These are phyloP conservation scores for Drosophila hamatofila DNA, from an alignment of 2,888 invertebrate genomes.

Conservation along the genomic window DNA sequence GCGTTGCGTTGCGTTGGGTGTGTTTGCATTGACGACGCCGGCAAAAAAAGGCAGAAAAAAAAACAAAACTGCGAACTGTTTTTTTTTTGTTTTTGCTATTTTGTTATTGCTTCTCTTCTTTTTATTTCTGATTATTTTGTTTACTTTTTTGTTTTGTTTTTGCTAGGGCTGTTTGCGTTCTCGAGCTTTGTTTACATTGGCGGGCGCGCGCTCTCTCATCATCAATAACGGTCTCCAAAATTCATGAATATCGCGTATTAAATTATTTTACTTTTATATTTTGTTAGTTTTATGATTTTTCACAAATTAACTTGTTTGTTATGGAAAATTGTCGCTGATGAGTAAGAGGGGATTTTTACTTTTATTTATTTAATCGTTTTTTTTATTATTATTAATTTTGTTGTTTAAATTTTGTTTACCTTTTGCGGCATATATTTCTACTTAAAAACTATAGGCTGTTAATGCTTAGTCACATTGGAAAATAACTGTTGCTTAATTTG, in stretches of 20 bases:
- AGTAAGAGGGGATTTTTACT: constrained; percentile 6
- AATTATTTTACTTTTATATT: constrained; percentile 14
- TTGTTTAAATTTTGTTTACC: background rate
- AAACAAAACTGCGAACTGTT: constrained; percentile 17
- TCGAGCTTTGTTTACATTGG: constrained; percentile 51
- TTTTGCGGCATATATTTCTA: background rate
- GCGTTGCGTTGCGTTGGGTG: constrained; percentile 36
- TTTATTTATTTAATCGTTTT: background rate
- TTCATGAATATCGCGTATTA: constrained; percentile 47
- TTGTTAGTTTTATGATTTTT: constrained; percentile 25
- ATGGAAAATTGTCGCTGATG: constrained; percentile 12
- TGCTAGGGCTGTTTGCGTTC: constrained; percentile 37
- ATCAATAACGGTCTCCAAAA: constrained; percentile 28
- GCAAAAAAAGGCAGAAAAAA: constrained; percentile 22
- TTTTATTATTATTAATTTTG: background rate
- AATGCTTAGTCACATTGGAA: constrained; percentile 35
- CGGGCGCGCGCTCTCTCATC: constrained; percentile 55
- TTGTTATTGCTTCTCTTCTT: constrained; percentile 5
- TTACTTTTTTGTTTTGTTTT: constrained; percentile 20
- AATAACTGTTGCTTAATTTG: constrained; percentile 33
- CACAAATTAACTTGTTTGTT: constrained; percentile 1
- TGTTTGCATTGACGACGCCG: constrained; percentile 53
- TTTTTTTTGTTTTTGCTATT: constrained; percentile 1
- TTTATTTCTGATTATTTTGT: constrained; percentile 24
- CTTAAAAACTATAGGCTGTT: constrained; percentile 3